Percentiles rank a stretch among this genome's conserved stretches.
phyloP scores from a whole-genome alignment of 1,140 invertebrate species.

The Neodiprion pinetum region DNA sequence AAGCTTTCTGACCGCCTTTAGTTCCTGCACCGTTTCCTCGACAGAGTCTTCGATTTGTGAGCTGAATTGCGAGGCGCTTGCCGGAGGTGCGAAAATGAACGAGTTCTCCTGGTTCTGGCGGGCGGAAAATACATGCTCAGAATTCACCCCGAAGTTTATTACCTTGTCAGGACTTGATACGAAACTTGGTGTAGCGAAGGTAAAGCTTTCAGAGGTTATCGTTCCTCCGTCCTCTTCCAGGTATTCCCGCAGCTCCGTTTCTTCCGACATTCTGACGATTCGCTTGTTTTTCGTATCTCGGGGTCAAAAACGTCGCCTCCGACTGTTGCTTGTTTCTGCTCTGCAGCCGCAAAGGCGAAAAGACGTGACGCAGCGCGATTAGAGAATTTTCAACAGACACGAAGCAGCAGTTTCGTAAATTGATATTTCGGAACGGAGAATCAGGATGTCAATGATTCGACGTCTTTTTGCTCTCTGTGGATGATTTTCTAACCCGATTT shows the following conservation, averaged over 20 bases:
- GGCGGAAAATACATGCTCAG: conserved; percentile 26
- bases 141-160: conserved; percentile 22
- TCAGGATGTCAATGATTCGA: too few species aligned
- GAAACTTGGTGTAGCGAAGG: conserved; percentile 43
- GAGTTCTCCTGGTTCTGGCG: conserved; percentile 21
- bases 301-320: too few species aligned
- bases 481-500: too few species aligned
- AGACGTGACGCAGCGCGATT: too few species aligned
- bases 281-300: too few species aligned
- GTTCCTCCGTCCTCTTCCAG: background rate
- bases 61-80: background rate
- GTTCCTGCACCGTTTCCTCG: conserved; percentile 29
- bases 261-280: background rate
- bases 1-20: conserved; percentile 30
- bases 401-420: too few species aligned
- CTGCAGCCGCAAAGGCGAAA: too few species aligned
- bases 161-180: conserved; percentile 29
- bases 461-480: too few species aligned
- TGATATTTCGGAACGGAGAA: too few species aligned
- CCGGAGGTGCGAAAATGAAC: conserved; percentile 39
- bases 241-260: background rate
- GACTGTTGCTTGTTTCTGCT: too few species aligned
- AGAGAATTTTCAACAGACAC: too few species aligned
- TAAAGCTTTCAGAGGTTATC: conserved; percentile 29
- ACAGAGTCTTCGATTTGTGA: background rate